Percentiles rank a stretch among this genome's conserved stretches.
Conservation (phyloP, 2,113 vertebrate species). For the Clupea harengus region DNA sequence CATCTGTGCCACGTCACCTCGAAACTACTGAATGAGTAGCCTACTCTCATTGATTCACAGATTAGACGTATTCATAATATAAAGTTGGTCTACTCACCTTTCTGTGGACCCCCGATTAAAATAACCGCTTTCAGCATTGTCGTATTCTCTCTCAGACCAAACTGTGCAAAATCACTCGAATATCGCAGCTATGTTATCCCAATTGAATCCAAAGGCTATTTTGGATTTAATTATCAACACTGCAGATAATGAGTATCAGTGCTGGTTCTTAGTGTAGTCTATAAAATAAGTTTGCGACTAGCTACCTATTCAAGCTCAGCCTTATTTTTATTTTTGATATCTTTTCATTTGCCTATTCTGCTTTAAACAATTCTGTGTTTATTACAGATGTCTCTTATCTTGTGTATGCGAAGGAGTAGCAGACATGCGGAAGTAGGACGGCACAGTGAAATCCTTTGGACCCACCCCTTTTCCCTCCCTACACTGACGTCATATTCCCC, state of each 20-base stretch:
- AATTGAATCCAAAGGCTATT: too few relatives aligned
- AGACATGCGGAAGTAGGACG: neutral
- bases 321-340: neutral
- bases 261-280: neutral
- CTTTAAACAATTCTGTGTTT: neutral
- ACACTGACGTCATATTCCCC: neutral
- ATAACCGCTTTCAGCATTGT: slow-evolving; percentile 91
- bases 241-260: neutral
- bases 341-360: neutral
- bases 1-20: slow-evolving; percentile 47
- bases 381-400: neutral
- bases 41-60: neutral
- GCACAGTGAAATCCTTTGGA: neutral
- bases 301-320: neutral
- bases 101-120: slow-evolving; percentile 93
- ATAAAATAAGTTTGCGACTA: neutral
- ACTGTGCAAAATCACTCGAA: neutral
- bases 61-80: neutral
- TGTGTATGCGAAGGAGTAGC: neutral
- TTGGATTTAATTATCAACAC: neutral
- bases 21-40: neutral
- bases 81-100: slow-evolving; percentile 74
- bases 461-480: neutral
- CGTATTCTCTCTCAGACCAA: neutral
- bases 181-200: slow-evolving; percentile 8